phyloP scores from a whole-genome alignment of 2,797 vertebrate genomes.

The Lacerta agilis region DNA sequence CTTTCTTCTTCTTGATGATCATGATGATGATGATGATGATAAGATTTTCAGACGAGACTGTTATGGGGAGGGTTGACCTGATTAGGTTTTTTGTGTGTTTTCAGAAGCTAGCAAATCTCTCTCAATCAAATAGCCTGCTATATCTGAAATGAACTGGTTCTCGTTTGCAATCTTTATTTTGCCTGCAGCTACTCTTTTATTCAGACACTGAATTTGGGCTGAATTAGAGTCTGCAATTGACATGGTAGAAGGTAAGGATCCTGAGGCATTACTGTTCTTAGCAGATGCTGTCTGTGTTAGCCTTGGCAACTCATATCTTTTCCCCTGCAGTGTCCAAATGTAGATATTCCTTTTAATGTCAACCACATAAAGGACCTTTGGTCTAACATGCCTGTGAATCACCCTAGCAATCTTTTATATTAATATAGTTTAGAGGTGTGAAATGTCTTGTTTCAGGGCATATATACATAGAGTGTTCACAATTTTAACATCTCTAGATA shows the following conservation, averaged over 20 bases:
- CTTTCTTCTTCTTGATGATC: neutral
- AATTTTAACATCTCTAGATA: neutral
- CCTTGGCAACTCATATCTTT: neutral
- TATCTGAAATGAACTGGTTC: neutral
- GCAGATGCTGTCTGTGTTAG: neutral
- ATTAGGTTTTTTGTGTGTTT: neutral
- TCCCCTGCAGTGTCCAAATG: neutral
- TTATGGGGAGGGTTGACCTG: neutral
- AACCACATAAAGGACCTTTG: neutral
- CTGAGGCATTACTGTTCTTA: neutral
- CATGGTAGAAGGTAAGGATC: neutral
- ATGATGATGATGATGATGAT: neutral
- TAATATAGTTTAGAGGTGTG: neutral
- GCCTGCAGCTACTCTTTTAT: neutral
- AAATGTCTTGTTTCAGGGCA: neutral
- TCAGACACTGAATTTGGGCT: neutral
- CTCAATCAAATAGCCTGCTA: neutral
- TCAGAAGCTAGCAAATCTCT: neutral
- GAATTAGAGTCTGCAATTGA: conserved; percentile 19
- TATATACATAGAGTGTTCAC: too few relatives aligned
- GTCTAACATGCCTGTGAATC: neutral
- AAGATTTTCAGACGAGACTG: neutral
- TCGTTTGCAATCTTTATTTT: conserved; percentile 5
- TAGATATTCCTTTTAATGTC: neutral
- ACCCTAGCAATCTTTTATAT: neutral